Evolutionary conservation across 2,888 invertebrate genomes (phyloP).

Genomic region (Drosophila mercatorum): DNA sequence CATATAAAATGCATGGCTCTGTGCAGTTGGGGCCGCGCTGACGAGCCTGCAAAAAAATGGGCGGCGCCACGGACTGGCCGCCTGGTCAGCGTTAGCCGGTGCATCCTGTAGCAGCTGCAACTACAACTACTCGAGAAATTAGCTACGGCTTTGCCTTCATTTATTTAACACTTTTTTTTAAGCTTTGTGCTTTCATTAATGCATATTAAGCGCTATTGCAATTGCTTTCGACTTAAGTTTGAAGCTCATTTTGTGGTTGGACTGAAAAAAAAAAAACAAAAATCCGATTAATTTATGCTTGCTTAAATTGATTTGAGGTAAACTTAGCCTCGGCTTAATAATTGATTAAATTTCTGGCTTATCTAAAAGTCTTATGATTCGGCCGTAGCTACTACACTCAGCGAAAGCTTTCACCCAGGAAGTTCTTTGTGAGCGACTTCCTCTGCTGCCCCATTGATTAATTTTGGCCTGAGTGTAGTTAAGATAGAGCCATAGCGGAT

Average conservation of each 20-base stretch:
- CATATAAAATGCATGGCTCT: constrained; percentile 75
- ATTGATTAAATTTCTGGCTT: background rate
- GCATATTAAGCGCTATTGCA: constrained; percentile 56
- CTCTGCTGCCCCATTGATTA: constrained; percentile 4
- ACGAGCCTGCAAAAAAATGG: constrained; percentile 23
- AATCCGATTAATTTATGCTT: too few relatives aligned
- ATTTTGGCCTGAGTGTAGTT: constrained; percentile 7
- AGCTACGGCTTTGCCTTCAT: constrained; percentile 52
- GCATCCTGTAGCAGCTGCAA: constrained; percentile 58
- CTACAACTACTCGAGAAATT: constrained; percentile 54
- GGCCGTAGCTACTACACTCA: background rate
- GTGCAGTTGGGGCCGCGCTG: constrained; percentile 51
- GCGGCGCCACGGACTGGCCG: constrained; percentile 20
- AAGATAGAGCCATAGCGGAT: background rate
- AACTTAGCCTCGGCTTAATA: background rate
- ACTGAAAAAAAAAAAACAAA: background rate
- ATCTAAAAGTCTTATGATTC: background rate
- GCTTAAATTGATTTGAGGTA: background rate
- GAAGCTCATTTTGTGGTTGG: background rate
- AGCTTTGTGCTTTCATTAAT: constrained; percentile 53
- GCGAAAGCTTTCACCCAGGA: background rate
- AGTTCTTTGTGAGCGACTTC: constrained; percentile 13
- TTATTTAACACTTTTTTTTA: constrained; percentile 35
- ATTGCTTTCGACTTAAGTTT: constrained; percentile 26
- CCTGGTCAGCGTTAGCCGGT: constrained; percentile 42